phyloP scores from a whole-genome alignment of 2,888 invertebrate genomes.

The Drosophila fungiperda region DNA sequence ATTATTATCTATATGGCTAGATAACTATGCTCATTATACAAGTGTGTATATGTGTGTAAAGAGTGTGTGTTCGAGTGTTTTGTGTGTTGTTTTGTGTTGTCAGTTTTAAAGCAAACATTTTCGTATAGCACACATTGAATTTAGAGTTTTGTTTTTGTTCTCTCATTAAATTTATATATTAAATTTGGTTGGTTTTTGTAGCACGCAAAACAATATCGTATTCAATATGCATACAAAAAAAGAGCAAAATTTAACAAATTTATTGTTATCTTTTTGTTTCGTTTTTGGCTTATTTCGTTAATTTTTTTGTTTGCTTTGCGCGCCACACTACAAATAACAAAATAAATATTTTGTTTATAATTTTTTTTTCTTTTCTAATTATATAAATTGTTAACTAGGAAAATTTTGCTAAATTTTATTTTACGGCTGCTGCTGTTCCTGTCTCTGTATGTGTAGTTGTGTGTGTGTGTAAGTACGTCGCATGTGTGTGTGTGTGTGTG shows the following conservation, averaged over 20 bases:
- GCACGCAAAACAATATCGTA: slow-evolving; percentile 43
- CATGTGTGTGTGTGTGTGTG: slow-evolving; percentile 36
- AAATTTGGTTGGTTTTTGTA: slow-evolving; percentile 8
- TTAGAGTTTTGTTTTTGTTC: slow-evolving; percentile 21
- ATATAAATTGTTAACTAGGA: slow-evolving; percentile 69
- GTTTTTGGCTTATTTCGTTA: neutral
- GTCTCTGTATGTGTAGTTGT: slow-evolving; percentile 39
- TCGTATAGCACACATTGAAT: slow-evolving; percentile 59
- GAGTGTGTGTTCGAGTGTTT: slow-evolving; percentile 11
- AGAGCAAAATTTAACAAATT: slow-evolving; percentile 20
- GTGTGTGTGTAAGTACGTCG: slow-evolving; percentile 63
- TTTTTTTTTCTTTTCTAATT: slow-evolving; percentile 35
- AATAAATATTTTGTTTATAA: slow-evolving; percentile 28
- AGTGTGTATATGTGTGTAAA: slow-evolving; percentile 37
- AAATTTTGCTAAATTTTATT: slow-evolving; percentile 71
- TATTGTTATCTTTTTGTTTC: slow-evolving; percentile 11
- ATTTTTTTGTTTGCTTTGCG: slow-evolving; percentile 14
- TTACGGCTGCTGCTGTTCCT: slow-evolving; percentile 42
- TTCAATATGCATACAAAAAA: slow-evolving; percentile 14
- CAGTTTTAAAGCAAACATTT: slow-evolving; percentile 42
- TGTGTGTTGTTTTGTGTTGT: slow-evolving; percentile 21
- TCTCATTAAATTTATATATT: neutral
- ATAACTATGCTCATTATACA: slow-evolving; percentile 62
- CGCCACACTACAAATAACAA: slow-evolving; percentile 45
- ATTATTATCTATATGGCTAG: slow-evolving; percentile 61